Evolutionary conservation across 2,113 vertebrate species (phyloP).

Genomic region (Caranx ignobilis): DNA sequence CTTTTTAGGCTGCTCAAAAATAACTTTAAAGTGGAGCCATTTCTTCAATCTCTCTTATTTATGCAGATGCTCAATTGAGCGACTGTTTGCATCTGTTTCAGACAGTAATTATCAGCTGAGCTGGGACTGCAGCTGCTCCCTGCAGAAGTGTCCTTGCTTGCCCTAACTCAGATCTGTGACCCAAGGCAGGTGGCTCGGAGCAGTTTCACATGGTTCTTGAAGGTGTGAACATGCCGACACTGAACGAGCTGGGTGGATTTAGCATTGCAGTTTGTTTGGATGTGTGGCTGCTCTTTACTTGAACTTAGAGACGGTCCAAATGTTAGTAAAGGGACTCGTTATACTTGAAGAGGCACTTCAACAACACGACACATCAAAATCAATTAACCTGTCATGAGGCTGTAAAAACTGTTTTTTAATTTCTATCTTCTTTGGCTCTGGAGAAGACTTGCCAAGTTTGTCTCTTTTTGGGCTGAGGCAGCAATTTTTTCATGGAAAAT

Average conservation of each 20-base stretch:
- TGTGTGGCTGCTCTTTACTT: neutral
- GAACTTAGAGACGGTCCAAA: neutral
- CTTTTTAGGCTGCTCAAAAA: neutral
- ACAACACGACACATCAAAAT: neutral
- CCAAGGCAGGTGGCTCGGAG: slow-evolving; percentile 11
- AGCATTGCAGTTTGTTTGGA: slow-evolving; percentile 10
- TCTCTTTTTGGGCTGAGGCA: too few species aligned
- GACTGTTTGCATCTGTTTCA: slow-evolving; percentile 43
- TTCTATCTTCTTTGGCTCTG: neutral
- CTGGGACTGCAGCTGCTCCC: slow-evolving; percentile 38
- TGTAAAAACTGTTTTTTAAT: neutral
- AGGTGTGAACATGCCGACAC: slow-evolving; percentile 21
- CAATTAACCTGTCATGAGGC: neutral
- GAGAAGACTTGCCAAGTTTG: neutral
- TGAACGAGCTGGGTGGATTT: slow-evolving; percentile 11
- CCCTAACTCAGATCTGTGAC: slow-evolving; percentile 27
- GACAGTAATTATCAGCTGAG: slow-evolving; percentile 30
- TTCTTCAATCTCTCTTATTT: neutral
- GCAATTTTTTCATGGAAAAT: neutral
- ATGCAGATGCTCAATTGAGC: neutral
- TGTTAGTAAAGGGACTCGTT: neutral
- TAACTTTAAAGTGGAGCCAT: neutral
- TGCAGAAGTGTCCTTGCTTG: slow-evolving; percentile 52
- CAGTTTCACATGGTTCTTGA: slow-evolving; percentile 16
- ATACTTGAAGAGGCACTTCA: neutral